These are phyloP conservation scores for Potamilus streckersoni DNA, from an alignment of 1,140 invertebrate genomes.

Conservation along the genomic window DNA sequence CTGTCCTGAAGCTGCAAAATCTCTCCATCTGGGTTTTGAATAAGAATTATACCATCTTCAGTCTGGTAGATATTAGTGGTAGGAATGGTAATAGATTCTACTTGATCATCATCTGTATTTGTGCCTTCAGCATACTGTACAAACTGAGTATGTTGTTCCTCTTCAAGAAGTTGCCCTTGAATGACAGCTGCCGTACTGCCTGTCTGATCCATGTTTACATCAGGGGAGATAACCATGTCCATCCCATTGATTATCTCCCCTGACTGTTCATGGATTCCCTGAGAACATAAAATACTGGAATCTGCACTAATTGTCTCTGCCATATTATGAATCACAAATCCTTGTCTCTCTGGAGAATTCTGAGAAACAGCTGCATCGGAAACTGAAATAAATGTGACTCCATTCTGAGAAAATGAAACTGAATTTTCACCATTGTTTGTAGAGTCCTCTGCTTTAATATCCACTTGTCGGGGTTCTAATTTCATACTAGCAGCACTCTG, in stretches of 20 bases:
- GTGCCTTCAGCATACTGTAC: background rate
- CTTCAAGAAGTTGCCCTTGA: slow-evolving; percentile 6
- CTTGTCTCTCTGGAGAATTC: too few species aligned
- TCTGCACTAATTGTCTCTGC: too few species aligned
- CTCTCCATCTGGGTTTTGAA: slow-evolving; percentile 56
- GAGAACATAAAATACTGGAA: background rate
- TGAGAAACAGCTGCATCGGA: too few species aligned
- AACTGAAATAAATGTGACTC: too few species aligned
- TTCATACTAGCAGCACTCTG: too few species aligned
- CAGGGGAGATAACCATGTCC: background rate
- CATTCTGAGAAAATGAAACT: too few species aligned
- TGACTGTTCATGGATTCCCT: slow-evolving; percentile 5
- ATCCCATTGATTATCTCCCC: background rate
- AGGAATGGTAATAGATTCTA: slow-evolving; percentile 26
- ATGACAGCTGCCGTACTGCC: background rate
- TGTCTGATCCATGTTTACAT: background rate
- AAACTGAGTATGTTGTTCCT: slow-evolving; percentile 2
- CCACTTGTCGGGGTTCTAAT: too few species aligned
- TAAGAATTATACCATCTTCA: slow-evolving; percentile 54
- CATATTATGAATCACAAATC: too few species aligned
- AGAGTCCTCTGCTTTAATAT: too few species aligned
- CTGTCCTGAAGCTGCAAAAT: slow-evolving; percentile 59
- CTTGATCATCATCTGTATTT: slow-evolving; percentile 4
- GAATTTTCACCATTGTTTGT: too few species aligned
- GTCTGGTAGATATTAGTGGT: slow-evolving; percentile 56